These are phyloP conservation scores for Tetranychus truncatus DNA, from an alignment of 2,888 invertebrate species.

Conservation along the genomic window DNA sequence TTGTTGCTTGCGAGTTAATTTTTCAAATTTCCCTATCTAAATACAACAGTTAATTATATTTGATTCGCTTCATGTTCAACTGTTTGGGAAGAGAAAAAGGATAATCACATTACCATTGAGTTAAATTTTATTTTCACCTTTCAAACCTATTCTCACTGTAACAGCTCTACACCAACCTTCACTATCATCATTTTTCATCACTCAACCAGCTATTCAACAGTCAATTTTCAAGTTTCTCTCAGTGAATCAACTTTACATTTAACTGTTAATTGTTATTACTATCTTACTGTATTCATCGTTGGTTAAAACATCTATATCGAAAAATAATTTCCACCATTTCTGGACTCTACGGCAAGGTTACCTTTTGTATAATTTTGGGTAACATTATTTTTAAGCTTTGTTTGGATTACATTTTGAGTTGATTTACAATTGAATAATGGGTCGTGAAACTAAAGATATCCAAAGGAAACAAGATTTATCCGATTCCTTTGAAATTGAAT, in stretches of 20 bases:
- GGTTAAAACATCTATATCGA: no score
- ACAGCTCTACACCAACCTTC: background rate
- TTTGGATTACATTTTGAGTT: background rate
- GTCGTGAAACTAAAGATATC: background rate
- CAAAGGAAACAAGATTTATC: background rate
- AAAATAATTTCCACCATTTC: no score
- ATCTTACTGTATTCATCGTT: no score
- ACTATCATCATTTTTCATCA: no score
- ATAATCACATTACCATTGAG: background rate
- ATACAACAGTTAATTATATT: background rate
- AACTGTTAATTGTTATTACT: no score
- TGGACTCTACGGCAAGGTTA: background rate
- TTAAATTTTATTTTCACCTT: background rate
- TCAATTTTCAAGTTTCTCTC: no score
- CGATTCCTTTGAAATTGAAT: background rate
- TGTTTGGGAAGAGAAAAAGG: background rate
- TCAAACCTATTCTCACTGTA: background rate
- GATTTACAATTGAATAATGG: background rate
- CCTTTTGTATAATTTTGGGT: background rate
- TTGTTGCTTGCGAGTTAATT: background rate
- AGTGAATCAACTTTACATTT: no score
- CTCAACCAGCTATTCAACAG: no score
- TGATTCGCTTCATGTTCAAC: conserved; percentile 1
- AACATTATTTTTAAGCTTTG: background rate
- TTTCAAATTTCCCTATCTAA: background rate